phyloP scores from a whole-genome alignment of 2,113 vertebrate species.

The Engystomops pustulosus region DNA sequence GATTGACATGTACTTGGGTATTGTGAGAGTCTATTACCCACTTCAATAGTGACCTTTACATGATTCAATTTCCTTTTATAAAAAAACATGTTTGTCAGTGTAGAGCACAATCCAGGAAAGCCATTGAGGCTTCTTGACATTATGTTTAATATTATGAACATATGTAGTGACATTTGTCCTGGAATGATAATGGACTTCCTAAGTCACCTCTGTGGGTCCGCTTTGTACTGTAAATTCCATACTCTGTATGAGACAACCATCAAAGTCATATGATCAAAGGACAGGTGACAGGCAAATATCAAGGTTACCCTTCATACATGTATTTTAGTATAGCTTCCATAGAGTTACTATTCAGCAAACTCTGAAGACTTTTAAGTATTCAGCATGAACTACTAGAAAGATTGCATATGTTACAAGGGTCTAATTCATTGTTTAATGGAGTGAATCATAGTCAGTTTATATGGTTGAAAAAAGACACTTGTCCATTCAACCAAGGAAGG shows the following conservation, averaged over 20 bases:
- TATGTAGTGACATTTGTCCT: constrained; percentile 53
- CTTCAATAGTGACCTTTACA: constrained; percentile 37
- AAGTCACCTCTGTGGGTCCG: neutral
- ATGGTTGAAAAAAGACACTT: too few species aligned
- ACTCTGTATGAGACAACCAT: neutral
- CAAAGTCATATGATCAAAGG: neutral
- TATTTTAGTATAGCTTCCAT: neutral
- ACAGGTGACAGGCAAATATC: neutral
- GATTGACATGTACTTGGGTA: neutral
- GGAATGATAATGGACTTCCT: constrained; percentile 28
- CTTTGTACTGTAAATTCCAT: constrained; percentile 5
- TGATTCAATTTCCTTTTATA: constrained; percentile 37
- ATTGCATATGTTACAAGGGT: too few species aligned
- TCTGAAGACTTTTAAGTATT: too few species aligned
- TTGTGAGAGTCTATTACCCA: constrained; percentile 21
- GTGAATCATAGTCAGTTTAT: too few species aligned
- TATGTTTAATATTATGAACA: constrained; percentile 54
- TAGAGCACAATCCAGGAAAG: constrained; percentile 22
- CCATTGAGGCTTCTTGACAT: constrained; percentile 43
- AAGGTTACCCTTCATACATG: neutral
- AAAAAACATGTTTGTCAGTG: constrained; percentile 11
- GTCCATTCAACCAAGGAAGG: too few species aligned
- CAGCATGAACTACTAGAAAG: too few species aligned
- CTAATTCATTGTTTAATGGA: too few species aligned
- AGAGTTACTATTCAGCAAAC: neutral